These are phyloP conservation scores for Ceratina calcarata DNA, from an alignment of 1,140 invertebrate species.

Conservation along the genomic window DNA sequence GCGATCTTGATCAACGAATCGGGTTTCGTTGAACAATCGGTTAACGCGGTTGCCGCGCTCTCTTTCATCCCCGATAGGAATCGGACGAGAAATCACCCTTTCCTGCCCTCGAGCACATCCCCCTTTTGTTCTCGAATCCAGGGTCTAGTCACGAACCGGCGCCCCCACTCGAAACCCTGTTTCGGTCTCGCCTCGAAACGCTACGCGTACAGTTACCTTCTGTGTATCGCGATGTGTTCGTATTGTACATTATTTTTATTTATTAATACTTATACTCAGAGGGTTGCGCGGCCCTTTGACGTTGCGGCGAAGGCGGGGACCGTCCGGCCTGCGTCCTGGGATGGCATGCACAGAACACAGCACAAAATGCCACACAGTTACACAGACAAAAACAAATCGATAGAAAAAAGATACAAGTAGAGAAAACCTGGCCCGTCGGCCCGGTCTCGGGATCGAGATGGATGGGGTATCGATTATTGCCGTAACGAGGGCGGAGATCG, in stretches of 20 bases:
- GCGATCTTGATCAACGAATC: neutral
- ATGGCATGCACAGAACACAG: conserved; percentile 81
- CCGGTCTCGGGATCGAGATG: neutral
- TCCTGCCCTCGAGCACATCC: neutral
- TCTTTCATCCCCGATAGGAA: neutral
- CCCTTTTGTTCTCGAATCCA: conserved; percentile 10
- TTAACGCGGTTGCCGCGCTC: neutral
- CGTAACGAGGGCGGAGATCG: neutral
- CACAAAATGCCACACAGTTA: conserved; percentile 80
- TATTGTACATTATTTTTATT: conserved; percentile 63
- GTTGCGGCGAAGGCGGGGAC: conserved; percentile 80
- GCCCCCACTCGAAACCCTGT: neutral
- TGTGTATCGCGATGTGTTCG: conserved; percentile 28
- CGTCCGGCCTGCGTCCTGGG: conserved; percentile 79
- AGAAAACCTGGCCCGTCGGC: neutral
- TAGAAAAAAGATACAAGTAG: conserved; percentile 56
- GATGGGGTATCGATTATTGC: neutral
- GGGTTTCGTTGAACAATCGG: neutral
- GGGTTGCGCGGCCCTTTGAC: conserved; percentile 79
- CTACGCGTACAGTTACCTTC: neutral
- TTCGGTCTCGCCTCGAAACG: conserved; percentile 8
- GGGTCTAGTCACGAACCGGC: neutral
- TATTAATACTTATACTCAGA: conserved; percentile 78
- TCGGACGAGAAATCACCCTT: neutral
- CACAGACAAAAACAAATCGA: conserved; percentile 76